Evolutionary conservation across 23 tunicate species (phyloP).

Genomic region (Aplidium turbinatum): DNA sequence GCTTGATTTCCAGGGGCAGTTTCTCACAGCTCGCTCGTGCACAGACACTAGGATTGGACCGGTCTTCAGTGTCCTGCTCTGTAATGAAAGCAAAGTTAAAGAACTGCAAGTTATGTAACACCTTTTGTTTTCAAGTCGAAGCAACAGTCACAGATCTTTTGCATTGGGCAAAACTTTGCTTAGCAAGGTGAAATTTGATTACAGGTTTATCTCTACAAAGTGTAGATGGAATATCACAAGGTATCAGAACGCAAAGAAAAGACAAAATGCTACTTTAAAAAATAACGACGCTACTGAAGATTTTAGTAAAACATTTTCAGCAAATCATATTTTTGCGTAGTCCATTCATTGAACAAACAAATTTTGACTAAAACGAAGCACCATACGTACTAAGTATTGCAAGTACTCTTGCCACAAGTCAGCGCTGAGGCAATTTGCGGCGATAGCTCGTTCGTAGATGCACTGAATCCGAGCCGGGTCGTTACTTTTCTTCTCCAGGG

Average conservation of each 20-base stretch:
- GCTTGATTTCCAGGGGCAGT: conserved; percentile 70
- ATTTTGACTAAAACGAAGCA: too few relatives aligned
- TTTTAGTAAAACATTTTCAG: too few relatives aligned
- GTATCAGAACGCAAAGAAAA: background rate
- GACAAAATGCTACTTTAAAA: too few relatives aligned
- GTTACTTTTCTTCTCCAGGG: conserved; percentile 46
- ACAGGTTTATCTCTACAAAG: too few relatives aligned
- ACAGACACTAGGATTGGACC: conserved; percentile 57
- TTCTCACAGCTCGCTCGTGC: conserved; percentile 63
- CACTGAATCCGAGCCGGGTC: conserved; percentile 65
- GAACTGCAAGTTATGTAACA: too few relatives aligned
- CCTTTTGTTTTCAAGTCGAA: too few relatives aligned
- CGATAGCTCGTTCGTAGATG: conserved; percentile 77
- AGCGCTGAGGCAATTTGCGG: conserved; percentile 70
- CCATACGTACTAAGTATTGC: conserved; percentile 71
- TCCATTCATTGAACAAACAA: too few relatives aligned
- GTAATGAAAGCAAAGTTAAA: background rate
- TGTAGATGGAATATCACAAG: background rate
- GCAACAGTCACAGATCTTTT: too few relatives aligned
- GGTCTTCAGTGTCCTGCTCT: conserved; percentile 39
- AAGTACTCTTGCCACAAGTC: conserved; percentile 79
- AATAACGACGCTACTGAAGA: too few relatives aligned
- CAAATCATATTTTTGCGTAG: too few relatives aligned
- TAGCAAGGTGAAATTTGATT: too few relatives aligned
- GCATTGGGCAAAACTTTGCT: too few relatives aligned